Evolutionary conservation across 2,113 vertebrate species (phyloP), one percentile per base, ranked within the genome.

Genomic region (Sceloporus tristichus): DNA sequence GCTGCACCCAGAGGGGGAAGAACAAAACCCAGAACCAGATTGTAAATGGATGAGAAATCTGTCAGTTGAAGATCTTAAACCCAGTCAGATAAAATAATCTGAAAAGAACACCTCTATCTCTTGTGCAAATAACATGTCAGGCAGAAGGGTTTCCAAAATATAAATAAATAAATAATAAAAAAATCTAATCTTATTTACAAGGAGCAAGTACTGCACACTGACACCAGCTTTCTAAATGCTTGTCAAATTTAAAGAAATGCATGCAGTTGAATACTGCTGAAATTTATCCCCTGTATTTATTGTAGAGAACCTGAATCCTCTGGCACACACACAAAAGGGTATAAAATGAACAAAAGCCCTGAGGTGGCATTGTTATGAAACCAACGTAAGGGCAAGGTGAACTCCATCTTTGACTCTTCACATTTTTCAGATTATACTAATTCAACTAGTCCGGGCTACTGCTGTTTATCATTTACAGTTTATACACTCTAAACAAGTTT

Each of bases 181-280:
- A 82, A 76, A 75, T 85, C 8, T 85, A 71, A 88, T 19, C 25
- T 92, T 70, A 88, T 90, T 92, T 82, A 90, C 48, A 91, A 79
- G 4, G 88, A 75, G 48, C 73, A 87, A 68, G 25, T 87, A 68
- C 23, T 85, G 42, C 4, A 59, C n/a, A 62, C 62, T 42, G 62
- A 85, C 54, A 79, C 70, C 70, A 92, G 9, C 40, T 88, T 25
- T 89, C 34, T 27, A 82, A 79, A 79, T 11, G 42, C 81, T 82
- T 94, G 76, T 81, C 71, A 92, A 48, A 2, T 56, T 73, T 90
- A 79, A 84, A 76, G 53, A 62, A 90, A 83, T 78, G 42, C 34
- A 48, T n/a, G 53, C 34, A 34, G 53, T 54, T 90, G 66, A 82
- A 42, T 68, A 74, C 75, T 59, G 76, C 84, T 68, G 71, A 75